Conservation (phyloP, 2,113 vertebrate species). For the Leptobrachium leishanense region DNA sequence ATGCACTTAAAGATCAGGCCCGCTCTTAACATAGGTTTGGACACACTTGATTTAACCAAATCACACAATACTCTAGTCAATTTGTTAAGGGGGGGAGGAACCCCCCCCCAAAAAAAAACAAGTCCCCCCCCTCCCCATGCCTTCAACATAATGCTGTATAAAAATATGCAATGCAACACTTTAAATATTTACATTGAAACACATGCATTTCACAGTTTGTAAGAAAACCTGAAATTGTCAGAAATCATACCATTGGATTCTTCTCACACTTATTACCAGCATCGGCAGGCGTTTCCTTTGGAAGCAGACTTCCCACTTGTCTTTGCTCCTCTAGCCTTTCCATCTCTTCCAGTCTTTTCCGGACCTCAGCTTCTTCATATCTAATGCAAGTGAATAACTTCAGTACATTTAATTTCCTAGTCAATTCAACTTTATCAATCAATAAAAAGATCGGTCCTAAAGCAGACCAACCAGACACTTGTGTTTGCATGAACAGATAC, state of each 20-base stretch:
- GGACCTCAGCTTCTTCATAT: conserved; percentile 95
- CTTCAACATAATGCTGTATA: too few relatives aligned
- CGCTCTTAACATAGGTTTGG: too few relatives aligned
- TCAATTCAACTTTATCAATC: not conserved
- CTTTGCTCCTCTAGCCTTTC: conserved; percentile 83
- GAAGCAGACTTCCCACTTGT: conserved; percentile 68
- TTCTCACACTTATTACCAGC: conserved; percentile 70
- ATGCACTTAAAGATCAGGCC: too few relatives aligned
- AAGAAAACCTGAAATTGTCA: not conserved
- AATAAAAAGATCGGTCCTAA: not conserved
- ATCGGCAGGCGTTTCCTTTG: conserved; percentile 66
- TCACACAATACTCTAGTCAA: too few relatives aligned
- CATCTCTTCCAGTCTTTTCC: conserved; percentile 91
- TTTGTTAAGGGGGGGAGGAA: too few relatives aligned
- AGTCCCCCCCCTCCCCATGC: too few relatives aligned
- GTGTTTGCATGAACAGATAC: not conserved
- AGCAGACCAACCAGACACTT: not conserved
- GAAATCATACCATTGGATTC: conserved; percentile 67
- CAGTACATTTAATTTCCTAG: not conserved
- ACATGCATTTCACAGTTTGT: too few relatives aligned
- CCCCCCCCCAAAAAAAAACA: too few relatives aligned
- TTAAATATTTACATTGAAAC: too few relatives aligned
- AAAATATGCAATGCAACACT: too few relatives aligned
- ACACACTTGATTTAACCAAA: too few relatives aligned
- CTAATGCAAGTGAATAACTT: conserved; percentile 57